Base-by-base conservation (phyloP, 2,888 invertebrate genomes). In the Synanthedon vespiformis region DNA sequence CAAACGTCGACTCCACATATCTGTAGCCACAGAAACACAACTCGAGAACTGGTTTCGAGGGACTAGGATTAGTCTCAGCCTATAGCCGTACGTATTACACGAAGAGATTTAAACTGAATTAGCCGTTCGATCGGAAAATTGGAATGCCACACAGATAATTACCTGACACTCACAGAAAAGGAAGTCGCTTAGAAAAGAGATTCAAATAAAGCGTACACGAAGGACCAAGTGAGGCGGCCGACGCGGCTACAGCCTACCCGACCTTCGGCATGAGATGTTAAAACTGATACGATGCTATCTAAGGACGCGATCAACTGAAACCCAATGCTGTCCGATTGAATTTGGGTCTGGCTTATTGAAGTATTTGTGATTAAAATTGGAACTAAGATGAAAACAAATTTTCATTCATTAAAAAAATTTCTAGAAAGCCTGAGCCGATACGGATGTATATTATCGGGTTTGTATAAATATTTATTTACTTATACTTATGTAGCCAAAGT, bases 71-170 rank as follows among this genome's bases (percentile, higher is more conserved):
- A 84, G 79, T 77, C 75, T 73, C 70, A 77, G 73, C 75, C 79
- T 77, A 75, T 68, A 76, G 70, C 68, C 73, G 70, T 76, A 77
- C 80, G 79, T 82, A 83, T 81, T 82, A 84, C 78, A 75, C 80
- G 83, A 81, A 83, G 77, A 85, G 84, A 87, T 86, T 87, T 86
- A 86, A 87, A 86, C 82, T 85, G 85, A 87, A 82, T 86, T 87
- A 85, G 80, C 84, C 84, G 74, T 85, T 87, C 86, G 83, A 85
- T 85, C 83, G 86, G 85, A 87, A 87, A 87, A 87, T 86, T 87
- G 87, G 83, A 85, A 86, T 83, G 85, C 86, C 86, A 84, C 86
- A 85, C 80, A 86, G 86, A 87, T 87, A 87, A 87, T 87, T 87
- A 87, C 84, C 86, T 87, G 87, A 87, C 87, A 87, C 86, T 86